Base-by-base conservation (phyloP, 2,113 vertebrate genomes). In the Clarias macrocephalus region DNA sequence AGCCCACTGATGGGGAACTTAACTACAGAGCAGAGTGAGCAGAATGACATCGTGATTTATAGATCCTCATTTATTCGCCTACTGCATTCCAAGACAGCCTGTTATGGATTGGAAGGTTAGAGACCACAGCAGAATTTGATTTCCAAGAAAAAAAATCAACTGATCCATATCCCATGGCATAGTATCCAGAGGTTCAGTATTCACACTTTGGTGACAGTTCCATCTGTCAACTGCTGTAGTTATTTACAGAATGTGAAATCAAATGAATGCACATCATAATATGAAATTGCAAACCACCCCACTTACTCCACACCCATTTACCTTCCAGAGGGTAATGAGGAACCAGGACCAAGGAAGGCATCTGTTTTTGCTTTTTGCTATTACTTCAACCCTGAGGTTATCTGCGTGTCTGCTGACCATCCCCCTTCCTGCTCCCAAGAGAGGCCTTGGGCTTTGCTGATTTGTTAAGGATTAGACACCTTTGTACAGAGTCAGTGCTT, bases 401-500 rank as follows among this genome's bases (percentile, higher is more conserved):
- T 84, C 37, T 83, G n/a, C 30, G 54, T 18, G 72, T 54, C 48
- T 83, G 33, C 33, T 60, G 54, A 48, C 65, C 75, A 52, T 52
- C 83, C 59, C 82, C 81, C 86, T 59, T 21, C 8, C 42, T 28
- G 30, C 52, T 88, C 87, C 37, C 76, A 80, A 42, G 87, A 80
- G 87, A 85, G 79, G 30, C 48, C 76, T 57, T 82, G 77, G 37
- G 76, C 54, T 18, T 37, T 62, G 57, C 42, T 68, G 33, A 66
- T 91, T 92, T 92, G 90, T 91, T 90, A 88, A 82, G 73, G 76
- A 82, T 88, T 3, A 10, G 80, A 87, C 80, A 82, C 76, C 3
- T 37, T 85, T 80, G 23, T 19, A 76, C 2, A 65, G 23, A 80
- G 52, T 7, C 25, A 0, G 13, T 33, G 76, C 30, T 57, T 68